Base-by-base conservation (phyloP, 2,113 vertebrate genomes). In the Hemibates koningsi region DNA sequence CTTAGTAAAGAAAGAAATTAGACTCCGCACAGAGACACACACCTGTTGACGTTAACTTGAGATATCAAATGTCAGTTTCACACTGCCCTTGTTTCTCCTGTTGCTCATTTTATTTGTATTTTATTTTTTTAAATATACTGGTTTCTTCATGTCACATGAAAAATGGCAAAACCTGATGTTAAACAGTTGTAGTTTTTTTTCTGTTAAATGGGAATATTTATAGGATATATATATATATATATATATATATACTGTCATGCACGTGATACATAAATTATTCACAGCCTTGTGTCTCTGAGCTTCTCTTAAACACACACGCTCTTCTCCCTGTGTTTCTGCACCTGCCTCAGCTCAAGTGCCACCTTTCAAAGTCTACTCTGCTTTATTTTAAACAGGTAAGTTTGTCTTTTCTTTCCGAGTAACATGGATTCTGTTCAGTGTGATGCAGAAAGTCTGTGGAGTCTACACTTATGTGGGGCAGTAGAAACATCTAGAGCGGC, bases 191-290 rank as follows among this genome's bases (percentile, higher is more conserved):
- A 43, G 3, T 43, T 48, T 21, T 56, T 29, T 38, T 83, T 59
- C 52, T 66, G 24, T 76, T 66, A 16, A 48, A 14, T 87, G 43
- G n/a, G 53, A 90, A 88, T 90, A 91, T 90, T 71, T 73, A 73
- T 41, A 82, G 80, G 11, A 79, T 17, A 36, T 78, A 36, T 78
- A 32, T 78, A 59, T 61, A 59, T 17, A 36, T 17, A 36, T 78
- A 79, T 17, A 36, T 78, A 36, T 78, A 32, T 78, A 59, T 61
- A 59, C 38, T 50, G 41, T 66, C 52, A 73, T 57, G 34, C 86
- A 83, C 11, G 80, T 81, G 85, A 82, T 86, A n/a, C 9, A 91
- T 97, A 10, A 95, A 97, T 96, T 93, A 97, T 97, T 96, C 41
- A 97, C 7, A 52, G 24, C 43, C 4, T 24, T 63, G 82, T 89